Base-by-base conservation (phyloP, 2,888 invertebrate genomes). In the Coelinius sp. region DNA sequence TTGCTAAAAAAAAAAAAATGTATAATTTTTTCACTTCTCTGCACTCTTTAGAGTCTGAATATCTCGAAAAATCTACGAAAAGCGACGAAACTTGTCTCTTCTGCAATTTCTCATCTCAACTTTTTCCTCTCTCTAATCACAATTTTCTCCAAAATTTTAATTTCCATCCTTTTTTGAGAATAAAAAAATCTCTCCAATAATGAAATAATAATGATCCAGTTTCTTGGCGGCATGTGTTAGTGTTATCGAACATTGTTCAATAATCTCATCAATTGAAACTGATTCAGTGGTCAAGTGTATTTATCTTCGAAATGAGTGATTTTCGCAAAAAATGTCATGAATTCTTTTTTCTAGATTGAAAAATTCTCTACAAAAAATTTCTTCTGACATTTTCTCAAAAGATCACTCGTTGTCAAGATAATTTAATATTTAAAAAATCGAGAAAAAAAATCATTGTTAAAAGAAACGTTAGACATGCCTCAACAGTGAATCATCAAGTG, bases 201-300 rank as follows among this genome's bases (percentile, higher is more conserved):
- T 31, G 10, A 74, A 70, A 73, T 70, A 76, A 76, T n/a, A n/a
- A n/a, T n/a, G n/a, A 81, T 76, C 77, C 78, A 78, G 79, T 81
- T 83, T 81, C 80, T 82, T 82, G 82, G 79, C 77, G 82, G 84
- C 83, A 84, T 84, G 84, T 78, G 79, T 82, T 82, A 82, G 80
- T 81, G 77, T 78, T 82, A n/a, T n/a, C n/a, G 46, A 68, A 73
- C n/a, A n/a, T n/a, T n/a, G n/a, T n/a, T n/a, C n/a, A n/a, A n/a
- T n/a, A n/a, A n/a, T n/a, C n/a, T n/a, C n/a, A n/a, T 24, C 20
- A 68, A 63, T 52, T 35, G 67, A 27, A 1, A 20, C 35, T 68
- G n/a, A 67, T 66, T 44, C 53, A 31, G 24, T 27, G 22, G 67
- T 69, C 27, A 70, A 66, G 38, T 65, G 68, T 74, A 70, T 70